Evolutionary conservation across 2,888 invertebrate genomes (phyloP).

Genomic region (Cephus pygmeus): DNA sequence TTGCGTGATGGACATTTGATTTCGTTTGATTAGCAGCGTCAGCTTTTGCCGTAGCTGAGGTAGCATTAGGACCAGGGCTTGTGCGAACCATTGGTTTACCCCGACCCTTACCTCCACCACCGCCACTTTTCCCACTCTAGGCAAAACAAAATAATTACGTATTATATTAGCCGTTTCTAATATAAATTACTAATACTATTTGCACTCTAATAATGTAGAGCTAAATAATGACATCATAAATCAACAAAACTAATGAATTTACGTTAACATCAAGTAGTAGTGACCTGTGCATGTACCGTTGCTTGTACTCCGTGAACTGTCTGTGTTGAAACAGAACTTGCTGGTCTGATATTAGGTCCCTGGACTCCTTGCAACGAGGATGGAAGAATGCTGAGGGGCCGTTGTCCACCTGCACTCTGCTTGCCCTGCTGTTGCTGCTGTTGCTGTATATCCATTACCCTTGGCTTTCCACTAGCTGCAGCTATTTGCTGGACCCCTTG

Average conservation of each 20-base stretch:
- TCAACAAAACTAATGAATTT: neutral
- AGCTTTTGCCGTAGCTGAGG: constrained; percentile 70
- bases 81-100: constrained; percentile 77
- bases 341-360: constrained; percentile 76
- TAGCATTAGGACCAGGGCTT: constrained; percentile 75
- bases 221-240: neutral
- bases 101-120: constrained; percentile 72
- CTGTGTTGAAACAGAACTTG: constrained; percentile 87
- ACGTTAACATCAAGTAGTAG: constrained; percentile 23
- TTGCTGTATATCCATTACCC: constrained; percentile 65
- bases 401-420: constrained; percentile 52
- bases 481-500: constrained; percentile 63
- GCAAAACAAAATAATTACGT: constrained; percentile 34
- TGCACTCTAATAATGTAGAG: neutral
- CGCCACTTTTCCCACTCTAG: constrained; percentile 60
- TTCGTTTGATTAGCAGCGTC: constrained; percentile 80
- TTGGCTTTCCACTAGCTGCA: constrained; percentile 61
- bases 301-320: constrained; percentile 69
- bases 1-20: constrained; percentile 51
- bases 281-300: constrained; percentile 61
- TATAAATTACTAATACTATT: neutral
- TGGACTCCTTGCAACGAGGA: constrained; percentile 67
- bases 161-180: neutral
- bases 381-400: constrained; percentile 72
- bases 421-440: constrained; percentile 53